phyloP scores from a whole-genome alignment of 2,113 vertebrate genomes.

The Lucifuga dentata region DNA sequence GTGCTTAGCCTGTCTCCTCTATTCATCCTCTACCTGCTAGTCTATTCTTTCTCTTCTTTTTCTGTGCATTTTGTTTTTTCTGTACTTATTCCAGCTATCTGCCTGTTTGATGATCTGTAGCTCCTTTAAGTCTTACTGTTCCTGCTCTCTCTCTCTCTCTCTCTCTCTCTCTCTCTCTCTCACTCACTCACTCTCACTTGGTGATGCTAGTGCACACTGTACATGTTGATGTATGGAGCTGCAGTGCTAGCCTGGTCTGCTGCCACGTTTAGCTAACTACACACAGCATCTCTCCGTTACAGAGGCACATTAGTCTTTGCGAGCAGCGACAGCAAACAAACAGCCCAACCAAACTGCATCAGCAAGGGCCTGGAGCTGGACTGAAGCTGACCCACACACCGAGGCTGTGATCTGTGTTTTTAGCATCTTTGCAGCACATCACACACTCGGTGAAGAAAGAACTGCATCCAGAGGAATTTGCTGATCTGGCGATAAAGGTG shows the following conservation, averaged over 20 bases:
- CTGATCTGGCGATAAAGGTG: slow-evolving; percentile 46
- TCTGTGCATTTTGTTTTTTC: not conserved
- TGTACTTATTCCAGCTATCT: not conserved
- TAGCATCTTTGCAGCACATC: slow-evolving; percentile 54
- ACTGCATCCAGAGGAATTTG: slow-evolving; percentile 43
- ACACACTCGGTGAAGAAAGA: slow-evolving; percentile 52
- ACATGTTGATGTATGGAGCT: slow-evolving; percentile 43
- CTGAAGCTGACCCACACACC: slow-evolving; percentile 28
- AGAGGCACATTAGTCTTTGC: slow-evolving; percentile 10
- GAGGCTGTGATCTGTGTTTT: slow-evolving; percentile 34
- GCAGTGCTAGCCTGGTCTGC: slow-evolving; percentile 50
- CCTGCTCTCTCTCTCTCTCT: not conserved
- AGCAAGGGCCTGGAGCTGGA: slow-evolving; percentile 17
- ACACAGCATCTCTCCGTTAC: slow-evolving; percentile 36
- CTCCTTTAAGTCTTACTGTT: not conserved
- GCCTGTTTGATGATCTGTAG: not conserved
- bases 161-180: slow-evolving; percentile 3
- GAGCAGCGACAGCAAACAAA: slow-evolving; percentile 28
- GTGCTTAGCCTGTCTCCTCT: no score
- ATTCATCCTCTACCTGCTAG: not conserved
- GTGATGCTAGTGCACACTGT: slow-evolving; percentile 57
- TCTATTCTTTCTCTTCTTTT: not conserved
- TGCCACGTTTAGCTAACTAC: slow-evolving; percentile 63
- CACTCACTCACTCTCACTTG: slow-evolving; percentile 1
- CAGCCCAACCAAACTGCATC: slow-evolving; percentile 14